Base-by-base conservation (phyloP, 2,797 vertebrate species). In the Macrochelys suwanniensis region DNA sequence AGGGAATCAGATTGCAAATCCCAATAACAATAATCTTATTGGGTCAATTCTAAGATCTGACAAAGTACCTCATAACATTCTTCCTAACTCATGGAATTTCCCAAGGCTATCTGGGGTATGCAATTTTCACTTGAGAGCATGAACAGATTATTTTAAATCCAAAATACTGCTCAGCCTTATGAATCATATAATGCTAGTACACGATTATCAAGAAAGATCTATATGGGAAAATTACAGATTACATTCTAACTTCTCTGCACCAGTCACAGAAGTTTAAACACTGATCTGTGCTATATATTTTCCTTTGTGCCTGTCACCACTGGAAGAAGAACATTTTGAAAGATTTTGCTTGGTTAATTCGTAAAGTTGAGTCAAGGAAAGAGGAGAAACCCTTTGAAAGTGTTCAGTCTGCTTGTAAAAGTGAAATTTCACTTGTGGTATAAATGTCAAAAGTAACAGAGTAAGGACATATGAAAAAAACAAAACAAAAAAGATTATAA, bases 101-200 rank as follows among this genome's bases (percentile, higher is more conserved):
- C 47, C 2, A 19, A 85, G 76, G 57, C 88, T 85, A 59, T 82
- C 11, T 90, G 31, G 79, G 26, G 4, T 31, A 56, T 1, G 0
- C 25, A 81, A 31, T n/a, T 97, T 97, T 85, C 51, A 77, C 49
- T 78, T 74, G 53, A 94, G 42, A 84, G 13, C 5, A 85, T 11
- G 42, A 68, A 12, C 61, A 95, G 9, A 49, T 80, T 76, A 59
- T 42, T 13, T 28, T 47, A 54, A 51, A 89, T 90, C 88, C 28
- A 45, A 94, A 80, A 92, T 53, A 57, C 4, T 7, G 7, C 0
- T 92, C 28, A 45, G 77, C 56, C 37, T 91, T 51, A 82, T 1
- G 25, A 53, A 47, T 28, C 10, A 54, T 80, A 82, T n/a, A 51
- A 59, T 1, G 12, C n/a, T 88, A 57, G 4, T 25, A 57, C 49